phyloP scores from a whole-genome alignment of 2,113 vertebrate genomes.

The Chunga burmeisteri region DNA sequence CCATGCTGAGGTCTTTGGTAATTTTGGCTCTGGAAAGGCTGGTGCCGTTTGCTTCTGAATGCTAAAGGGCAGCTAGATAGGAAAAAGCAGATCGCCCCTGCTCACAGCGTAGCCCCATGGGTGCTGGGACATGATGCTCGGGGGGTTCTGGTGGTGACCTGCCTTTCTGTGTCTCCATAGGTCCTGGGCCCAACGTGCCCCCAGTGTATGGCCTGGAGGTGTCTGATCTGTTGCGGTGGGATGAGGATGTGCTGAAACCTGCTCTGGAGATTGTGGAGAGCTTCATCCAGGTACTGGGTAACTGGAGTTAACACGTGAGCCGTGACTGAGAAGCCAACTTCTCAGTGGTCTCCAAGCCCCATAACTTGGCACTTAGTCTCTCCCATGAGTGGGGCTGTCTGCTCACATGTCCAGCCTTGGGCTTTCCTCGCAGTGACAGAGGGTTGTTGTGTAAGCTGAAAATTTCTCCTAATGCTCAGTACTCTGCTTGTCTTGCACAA shows the following conservation, averaged over 20 bases:
- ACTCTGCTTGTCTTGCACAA: background rate
- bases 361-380: background rate
- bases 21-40: background rate
- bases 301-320: background rate
- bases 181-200: slow-evolving; percentile 85
- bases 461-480: background rate
- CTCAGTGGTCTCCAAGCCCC: background rate
- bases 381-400: background rate
- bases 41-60: background rate
- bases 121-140: background rate
- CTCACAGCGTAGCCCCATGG: background rate
- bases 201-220: slow-evolving; percentile 89
- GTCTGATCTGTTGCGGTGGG: slow-evolving; percentile 85
- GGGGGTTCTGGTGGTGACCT: background rate
- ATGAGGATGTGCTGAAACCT: slow-evolving; percentile 85
- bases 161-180: slow-evolving; percentile 58
- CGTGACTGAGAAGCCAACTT: background rate
- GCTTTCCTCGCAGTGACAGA: background rate
- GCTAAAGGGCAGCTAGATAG: background rate
- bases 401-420: background rate
- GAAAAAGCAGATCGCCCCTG: background rate
- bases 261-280: slow-evolving; percentile 88
- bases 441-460: background rate
- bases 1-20: background rate
- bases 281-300: slow-evolving; percentile 83